phyloP scores from a whole-genome alignment of 2,113 vertebrate genomes.

The Anthoscopus minutus region DNA sequence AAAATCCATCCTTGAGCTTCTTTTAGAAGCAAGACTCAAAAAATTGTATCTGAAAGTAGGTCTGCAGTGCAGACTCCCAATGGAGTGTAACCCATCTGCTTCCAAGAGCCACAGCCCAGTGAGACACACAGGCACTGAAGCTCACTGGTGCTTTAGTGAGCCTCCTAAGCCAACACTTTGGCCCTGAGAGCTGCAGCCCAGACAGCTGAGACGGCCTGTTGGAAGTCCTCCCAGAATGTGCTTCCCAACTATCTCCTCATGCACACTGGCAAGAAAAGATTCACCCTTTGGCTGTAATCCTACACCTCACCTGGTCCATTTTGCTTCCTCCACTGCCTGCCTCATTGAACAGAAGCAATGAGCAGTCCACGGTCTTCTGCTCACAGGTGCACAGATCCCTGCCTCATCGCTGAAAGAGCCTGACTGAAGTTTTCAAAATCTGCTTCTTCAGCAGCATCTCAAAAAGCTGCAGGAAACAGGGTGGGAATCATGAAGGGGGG shows the following conservation, averaged over 20 bases:
- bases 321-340: neutral
- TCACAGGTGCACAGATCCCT: neutral
- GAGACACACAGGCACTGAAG: neutral
- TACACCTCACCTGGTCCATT: neutral
- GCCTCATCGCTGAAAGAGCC: neutral
- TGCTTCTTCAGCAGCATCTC: neutral
- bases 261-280: neutral
- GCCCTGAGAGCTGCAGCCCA: neutral
- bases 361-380: fast-evolving
- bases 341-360: neutral
- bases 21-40: neutral
- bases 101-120: neutral
- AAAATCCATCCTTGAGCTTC: neutral
- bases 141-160: neutral
- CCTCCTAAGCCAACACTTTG: neutral
- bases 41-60: neutral
- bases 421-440: neutral
- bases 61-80: neutral
- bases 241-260: neutral
- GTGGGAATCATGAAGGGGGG: neutral
- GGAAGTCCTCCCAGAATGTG: fast-evolving
- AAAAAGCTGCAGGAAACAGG: neutral
- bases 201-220: fast-evolving
- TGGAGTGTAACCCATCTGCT: fast-evolving
- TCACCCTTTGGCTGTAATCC: neutral